Base-by-base conservation (phyloP, 2,113 vertebrate genomes). In the Semicossyphus pulcher region DNA sequence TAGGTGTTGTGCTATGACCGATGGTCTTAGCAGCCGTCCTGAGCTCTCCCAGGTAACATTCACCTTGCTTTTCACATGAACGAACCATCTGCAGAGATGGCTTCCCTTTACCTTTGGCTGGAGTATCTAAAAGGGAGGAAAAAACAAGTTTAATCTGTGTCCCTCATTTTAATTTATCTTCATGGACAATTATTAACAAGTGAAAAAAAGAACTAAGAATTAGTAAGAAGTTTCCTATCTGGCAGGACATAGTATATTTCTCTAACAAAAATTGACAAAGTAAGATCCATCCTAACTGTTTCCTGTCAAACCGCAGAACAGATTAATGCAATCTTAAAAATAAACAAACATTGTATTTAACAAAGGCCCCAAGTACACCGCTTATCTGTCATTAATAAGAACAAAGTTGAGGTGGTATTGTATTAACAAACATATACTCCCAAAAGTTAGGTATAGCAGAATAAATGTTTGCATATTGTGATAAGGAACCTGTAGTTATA, bases 11-110 rank as follows among this genome's bases (percentile, higher is more conserved):
- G 23, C 29, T 23, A 18, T 41, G 48, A 51, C 25, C 41, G 47
- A 61, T 60, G 31, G 68, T 81, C 61, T 84, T 89, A 36, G 68
- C 64, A 49, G 76, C 31, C 6, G n/a, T 67, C 54, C 56, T 80
- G 34, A 58, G 57, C 10, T 86, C 69, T 80, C 62, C 80, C 10
- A 76, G 23, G 57, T 48, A 53, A 52, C 26, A 20, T 34, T 72
- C 62, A 10, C 23, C 78, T 51, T 79, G 75, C 64, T 36, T 92
- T 78, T 92, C 91, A 70, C 83, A 31, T 68, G 93, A 93, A 48
- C 68, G 91, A 12, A 75, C 87, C 90, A 95, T 93, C 86, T 96
- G 84, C 78, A 95, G 83, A 51, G 94, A 91, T 41, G 90, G 84
- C 79, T 95, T 97, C 76, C 75, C 60, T 87, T 90, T 94, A 34